A percentile compares a stretch with the other conserved stretches of the same genome.
These are phyloP conservation scores for Erynnis tages DNA, from an alignment of 2,888 invertebrate genomes.

Conservation along the genomic window DNA sequence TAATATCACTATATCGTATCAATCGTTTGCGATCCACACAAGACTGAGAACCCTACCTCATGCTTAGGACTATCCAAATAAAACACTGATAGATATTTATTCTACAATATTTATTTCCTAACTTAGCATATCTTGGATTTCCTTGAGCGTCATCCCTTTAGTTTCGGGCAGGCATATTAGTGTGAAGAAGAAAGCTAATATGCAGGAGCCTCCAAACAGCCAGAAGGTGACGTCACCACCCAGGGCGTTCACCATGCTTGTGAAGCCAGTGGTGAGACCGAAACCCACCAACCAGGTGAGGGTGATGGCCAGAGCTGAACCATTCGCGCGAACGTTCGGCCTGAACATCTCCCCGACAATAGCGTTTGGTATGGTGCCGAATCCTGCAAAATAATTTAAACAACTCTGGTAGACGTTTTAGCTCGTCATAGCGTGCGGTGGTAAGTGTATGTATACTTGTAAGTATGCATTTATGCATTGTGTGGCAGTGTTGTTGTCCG, in stretches of 20 bases:
- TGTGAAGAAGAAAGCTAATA: constrained; percentile 44
- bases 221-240: constrained; percentile 50
- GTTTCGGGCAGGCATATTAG: constrained; percentile 46
- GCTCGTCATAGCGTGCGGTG: too few species aligned
- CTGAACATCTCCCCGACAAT: constrained; percentile 51
- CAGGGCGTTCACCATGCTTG: constrained; percentile 37
- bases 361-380: constrained; percentile 48
- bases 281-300: constrained; percentile 47
- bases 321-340: constrained; percentile 44
- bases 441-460: too few species aligned
- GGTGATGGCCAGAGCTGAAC: constrained; percentile 45
- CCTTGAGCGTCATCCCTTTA: constrained; percentile 47
- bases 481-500: too few species aligned
- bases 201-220: constrained; percentile 44
- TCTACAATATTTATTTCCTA: too few species aligned
- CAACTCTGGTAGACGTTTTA: neutral
- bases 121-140: constrained; percentile 50
- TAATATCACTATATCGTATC: too few species aligned
- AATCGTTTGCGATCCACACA: too few species aligned
- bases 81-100: too few species aligned
- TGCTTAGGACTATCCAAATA: too few species aligned
- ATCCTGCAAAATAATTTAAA: constrained; percentile 36
- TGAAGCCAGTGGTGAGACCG: constrained; percentile 41
- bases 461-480: too few species aligned
- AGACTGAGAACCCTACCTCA: too few species aligned